These are phyloP conservation scores for Saccostrea glomerata DNA, from an alignment of 1,140 invertebrate species.

Conservation along the genomic window DNA sequence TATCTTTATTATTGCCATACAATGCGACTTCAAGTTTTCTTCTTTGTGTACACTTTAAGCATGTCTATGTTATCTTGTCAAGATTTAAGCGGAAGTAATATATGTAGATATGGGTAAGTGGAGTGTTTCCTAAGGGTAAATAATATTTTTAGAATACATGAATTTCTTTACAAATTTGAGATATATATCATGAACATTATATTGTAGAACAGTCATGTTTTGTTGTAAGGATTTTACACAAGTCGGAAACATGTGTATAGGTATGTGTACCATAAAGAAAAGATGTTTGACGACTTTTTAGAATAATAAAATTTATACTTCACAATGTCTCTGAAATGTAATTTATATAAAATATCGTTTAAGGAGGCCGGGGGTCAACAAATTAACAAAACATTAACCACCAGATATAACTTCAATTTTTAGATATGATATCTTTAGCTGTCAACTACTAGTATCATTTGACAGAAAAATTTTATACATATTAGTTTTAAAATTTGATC, in stretches of 20 bases:
- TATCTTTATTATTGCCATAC: no score
- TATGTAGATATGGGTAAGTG: background rate
- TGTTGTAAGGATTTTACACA: background rate
- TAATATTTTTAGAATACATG: background rate
- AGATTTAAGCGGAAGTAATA: background rate
- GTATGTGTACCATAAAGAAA: background rate
- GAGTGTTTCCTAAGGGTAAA: background rate
- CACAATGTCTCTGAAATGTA: no score
- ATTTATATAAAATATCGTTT: no score
- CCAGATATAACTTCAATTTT: no score
- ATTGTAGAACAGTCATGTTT: background rate
- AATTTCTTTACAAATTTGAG: background rate
- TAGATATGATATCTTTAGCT: no score
- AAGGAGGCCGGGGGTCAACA: no score
- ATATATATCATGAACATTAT: background rate
- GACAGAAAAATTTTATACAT: no score
- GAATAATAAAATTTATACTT: no score
- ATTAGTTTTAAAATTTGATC: no score
- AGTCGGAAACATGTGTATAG: background rate
- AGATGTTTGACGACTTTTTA: no score
- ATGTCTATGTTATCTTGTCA: background rate
- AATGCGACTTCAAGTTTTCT: background rate
- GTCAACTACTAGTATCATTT: no score
- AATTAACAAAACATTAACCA: no score
- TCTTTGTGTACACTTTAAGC: background rate